A percentile compares a stretch with the other conserved stretches of the same genome.
Conservation (phyloP, 2,888 invertebrate species). For the Sclerodermus sp. region DNA sequence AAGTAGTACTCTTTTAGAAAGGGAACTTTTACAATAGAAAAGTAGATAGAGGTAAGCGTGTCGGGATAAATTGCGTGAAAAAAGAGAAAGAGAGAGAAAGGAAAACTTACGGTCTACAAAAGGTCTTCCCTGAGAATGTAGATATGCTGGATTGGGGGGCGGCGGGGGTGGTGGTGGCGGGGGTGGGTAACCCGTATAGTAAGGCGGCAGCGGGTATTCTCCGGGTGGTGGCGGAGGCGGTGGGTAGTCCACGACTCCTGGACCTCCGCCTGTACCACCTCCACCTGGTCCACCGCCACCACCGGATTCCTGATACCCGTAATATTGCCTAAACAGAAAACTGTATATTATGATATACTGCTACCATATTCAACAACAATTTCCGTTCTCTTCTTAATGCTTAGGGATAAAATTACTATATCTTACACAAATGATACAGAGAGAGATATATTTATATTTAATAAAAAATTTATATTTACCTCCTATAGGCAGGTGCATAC, state of each 20-base stretch:
- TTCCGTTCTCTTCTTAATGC: no score
- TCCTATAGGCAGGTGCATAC: constrained; percentile 53
- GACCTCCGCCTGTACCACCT: constrained; percentile 56
- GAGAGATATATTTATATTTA: no score
- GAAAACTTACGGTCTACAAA: constrained; percentile 53
- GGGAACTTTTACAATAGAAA: no score
- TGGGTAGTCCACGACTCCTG: constrained; percentile 58
- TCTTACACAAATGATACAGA: no score
- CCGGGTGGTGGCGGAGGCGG: constrained; percentile 58
- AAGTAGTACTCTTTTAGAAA: no score
- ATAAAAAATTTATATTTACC: constrained; percentile 37
- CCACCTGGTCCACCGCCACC: constrained; percentile 54
- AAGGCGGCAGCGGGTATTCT: constrained; percentile 63
- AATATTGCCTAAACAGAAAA: constrained; percentile 46
- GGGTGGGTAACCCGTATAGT: constrained; percentile 58
- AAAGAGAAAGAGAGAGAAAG: no score
- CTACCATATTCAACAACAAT: no score
- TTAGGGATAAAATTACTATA: no score
- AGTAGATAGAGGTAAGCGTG: no score
- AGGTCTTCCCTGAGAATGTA: constrained; percentile 55
- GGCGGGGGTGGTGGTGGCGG: constrained; percentile 62
- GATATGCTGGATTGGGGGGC: constrained; percentile 60
- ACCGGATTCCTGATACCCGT: constrained; percentile 53
- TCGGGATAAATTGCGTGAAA: no score
- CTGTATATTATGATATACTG: not conserved